Percentiles rank a stretch among this genome's conserved stretches.
Evolutionary conservation across 2,797 vertebrate species (phyloP).

Genomic region (Dryobates pubescens): DNA sequence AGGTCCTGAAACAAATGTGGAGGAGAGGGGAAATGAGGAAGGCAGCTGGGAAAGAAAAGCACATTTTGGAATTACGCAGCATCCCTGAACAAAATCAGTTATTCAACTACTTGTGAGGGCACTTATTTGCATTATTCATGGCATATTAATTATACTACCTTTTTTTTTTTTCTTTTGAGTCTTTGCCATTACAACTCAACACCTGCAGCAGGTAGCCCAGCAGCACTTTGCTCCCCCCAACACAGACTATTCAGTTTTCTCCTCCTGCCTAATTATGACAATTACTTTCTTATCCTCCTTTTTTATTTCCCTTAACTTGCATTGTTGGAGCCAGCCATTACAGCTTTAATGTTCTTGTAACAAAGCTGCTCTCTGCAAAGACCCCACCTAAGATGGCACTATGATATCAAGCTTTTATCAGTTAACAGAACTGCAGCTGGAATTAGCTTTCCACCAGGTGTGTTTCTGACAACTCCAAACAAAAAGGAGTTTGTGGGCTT

Average conservation of each 20-base stretch:
- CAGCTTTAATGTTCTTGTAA: neutral
- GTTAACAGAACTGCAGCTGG: neutral
- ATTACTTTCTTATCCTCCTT: conserved; percentile 33
- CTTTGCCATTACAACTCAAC: conserved; percentile 11
- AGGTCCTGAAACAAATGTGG: neutral
- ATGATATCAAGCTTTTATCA: neutral
- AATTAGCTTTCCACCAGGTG: neutral
- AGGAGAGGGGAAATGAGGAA: neutral
- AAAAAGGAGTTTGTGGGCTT: neutral
- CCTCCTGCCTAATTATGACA: conserved; percentile 49
- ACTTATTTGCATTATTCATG: conserved; percentile 49
- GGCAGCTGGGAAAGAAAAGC: neutral
- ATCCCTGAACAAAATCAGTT: conserved; percentile 35
- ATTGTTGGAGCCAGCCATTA: conserved; percentile 25
- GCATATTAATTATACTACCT: conserved; percentile 33
- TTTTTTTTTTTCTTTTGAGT: conserved; percentile 8
- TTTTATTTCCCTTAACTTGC: conserved; percentile 16
- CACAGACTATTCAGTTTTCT: conserved; percentile 10
- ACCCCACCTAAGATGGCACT: conserved; percentile 10
- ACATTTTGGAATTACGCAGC: neutral
- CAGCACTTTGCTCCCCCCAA: neutral
- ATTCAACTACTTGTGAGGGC: conserved; percentile 38
- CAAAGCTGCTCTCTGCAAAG: neutral
- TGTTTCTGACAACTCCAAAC: neutral
- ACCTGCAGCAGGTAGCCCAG: conserved; percentile 34